Evolutionary conservation across 2,888 invertebrate species (phyloP), one percentile per base, ranked within the genome.

Genomic region (Drosophila affinis): DNA sequence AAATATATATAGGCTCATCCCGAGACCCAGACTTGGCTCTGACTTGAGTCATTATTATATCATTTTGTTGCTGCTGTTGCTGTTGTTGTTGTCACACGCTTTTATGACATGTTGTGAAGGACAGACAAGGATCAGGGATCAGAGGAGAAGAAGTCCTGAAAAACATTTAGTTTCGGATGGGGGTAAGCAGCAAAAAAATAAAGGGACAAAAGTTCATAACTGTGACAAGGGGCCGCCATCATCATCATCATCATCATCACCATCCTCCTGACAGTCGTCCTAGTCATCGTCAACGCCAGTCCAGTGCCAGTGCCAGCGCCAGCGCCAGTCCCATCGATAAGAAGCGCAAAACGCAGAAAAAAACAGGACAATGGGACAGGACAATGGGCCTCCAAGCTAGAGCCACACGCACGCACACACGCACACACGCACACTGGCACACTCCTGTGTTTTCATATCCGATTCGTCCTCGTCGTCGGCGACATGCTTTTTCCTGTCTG

Each of bases 401-500:
- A 72, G 64, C 34, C 32, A 32, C 49, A 52, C 6, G 46, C 21
- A 47, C 63, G 46, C 34, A 45, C n/a, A 45, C 21, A 53, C 7
- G 5, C 21, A 59, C 21, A 21, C 21, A 44, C 62, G 44, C 34
- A 45, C n/a, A 45, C 21, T 49, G 3, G 5, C 21, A 59, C 9
- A 39, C 29, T 27, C 18, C 29, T 34, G 9, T 12, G 21, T 12
- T 10, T 17, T 27, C 54, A n/a, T 46, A 5, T 10, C 18, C 27
- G 32, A 32, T 45, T 27, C 3, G 44, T 45, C 59, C 59, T 21
- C 46, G 39, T 21, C 46, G 29, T 62, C 62, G 82, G 67, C 88
- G 82, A 82, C 89, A 89, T 83, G 88, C 83, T 79, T 83, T 87
- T 85, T 78, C 82, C 89, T 85, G 89, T 84, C 89, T 76, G 78